These are phyloP conservation scores for Hydra vulgaris DNA, from an alignment of 30 jellyfish, hydroid and myxozoan genomes.

Conservation along the genomic window DNA sequence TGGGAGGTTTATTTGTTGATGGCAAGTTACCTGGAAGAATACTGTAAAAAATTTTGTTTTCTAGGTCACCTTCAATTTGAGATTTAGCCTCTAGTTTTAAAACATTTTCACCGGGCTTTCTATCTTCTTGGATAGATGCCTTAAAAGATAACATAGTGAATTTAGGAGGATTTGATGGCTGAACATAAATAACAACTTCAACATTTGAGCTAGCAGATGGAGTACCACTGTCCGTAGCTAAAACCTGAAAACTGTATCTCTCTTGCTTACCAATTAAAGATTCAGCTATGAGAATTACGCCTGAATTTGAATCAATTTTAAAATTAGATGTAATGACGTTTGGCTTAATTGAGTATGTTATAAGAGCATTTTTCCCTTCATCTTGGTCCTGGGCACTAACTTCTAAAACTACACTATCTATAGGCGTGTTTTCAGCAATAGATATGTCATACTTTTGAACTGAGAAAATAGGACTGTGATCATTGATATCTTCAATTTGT, in stretches of 20 bases:
- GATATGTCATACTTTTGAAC: conserved; percentile 67
- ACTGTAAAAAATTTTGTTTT: conserved; percentile 46
- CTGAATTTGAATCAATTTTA: conserved; percentile 50
- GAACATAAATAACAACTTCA: conserved; percentile 55
- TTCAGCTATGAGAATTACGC: conserved; percentile 48
- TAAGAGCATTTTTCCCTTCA: conserved; percentile 66
- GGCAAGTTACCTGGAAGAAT: conserved; percentile 73
- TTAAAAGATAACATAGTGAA: conserved; percentile 39
- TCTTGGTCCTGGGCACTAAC: conserved; percentile 86
- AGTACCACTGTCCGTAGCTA: conserved; percentile 62
- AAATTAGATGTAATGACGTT: conserved; percentile 30
- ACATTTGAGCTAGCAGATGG: conserved; percentile 24
- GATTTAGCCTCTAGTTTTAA: conserved; percentile 50
- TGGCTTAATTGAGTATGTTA: conserved; percentile 47
- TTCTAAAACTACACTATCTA: conserved; percentile 57
- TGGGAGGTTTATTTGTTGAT: conserved; percentile 62
- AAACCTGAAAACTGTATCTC: conserved; percentile 50
- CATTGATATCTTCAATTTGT: conserved; percentile 59
- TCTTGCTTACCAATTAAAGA: conserved; percentile 29
- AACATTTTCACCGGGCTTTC: conserved; percentile 56
- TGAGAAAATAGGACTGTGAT: conserved; percentile 75
- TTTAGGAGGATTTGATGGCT: conserved; percentile 60
- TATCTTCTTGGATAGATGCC: conserved; percentile 33
- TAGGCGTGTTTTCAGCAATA: conserved; percentile 48
- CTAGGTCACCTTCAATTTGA: conserved; percentile 16